These are phyloP conservation scores for Neuroscelio doddi DNA, from an alignment of 2,888 invertebrate genomes.

Conservation along the genomic window DNA sequence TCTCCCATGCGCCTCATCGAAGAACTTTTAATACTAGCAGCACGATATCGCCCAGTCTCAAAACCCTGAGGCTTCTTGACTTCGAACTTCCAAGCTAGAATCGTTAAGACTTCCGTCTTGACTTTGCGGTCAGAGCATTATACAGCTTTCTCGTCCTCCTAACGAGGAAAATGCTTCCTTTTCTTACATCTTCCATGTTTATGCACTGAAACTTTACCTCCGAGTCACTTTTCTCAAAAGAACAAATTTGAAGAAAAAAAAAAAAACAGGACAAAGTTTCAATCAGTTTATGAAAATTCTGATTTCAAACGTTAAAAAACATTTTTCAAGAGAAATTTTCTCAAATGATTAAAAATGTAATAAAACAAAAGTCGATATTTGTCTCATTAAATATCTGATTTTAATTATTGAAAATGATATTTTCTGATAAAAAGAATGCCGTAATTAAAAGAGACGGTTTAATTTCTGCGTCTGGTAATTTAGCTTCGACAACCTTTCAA, in stretches of 20 bases:
- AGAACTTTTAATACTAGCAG: slow-evolving; percentile 29
- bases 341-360: too few relatives aligned
- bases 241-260: not conserved
- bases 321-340: not conserved
- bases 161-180: slow-evolving; percentile 5
- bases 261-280: too few relatives aligned
- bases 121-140: slow-evolving; percentile 38
- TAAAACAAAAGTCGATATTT: not conserved
- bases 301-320: too few relatives aligned
- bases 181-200: slow-evolving; percentile 1
- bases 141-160: slow-evolving; percentile 10
- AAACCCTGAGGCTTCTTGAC: slow-evolving; percentile 22
- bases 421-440: slow-evolving; percentile 5
- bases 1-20: slow-evolving; percentile 37
- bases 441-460: not conserved
- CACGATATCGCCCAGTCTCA: slow-evolving; percentile 17
- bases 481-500: slow-evolving; percentile 11
- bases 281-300: too few relatives aligned
- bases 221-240: not conserved
- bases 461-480: slow-evolving; percentile 22
- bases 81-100: slow-evolving; percentile 40
- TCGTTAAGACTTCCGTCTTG: slow-evolving; percentile 52
- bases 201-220: not conserved
- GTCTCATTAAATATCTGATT: not conserved
- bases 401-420: slow-evolving; percentile 8